phyloP scores from a whole-genome alignment of 2,888 invertebrate genomes.

The Drosophila fulvimacula region DNA sequence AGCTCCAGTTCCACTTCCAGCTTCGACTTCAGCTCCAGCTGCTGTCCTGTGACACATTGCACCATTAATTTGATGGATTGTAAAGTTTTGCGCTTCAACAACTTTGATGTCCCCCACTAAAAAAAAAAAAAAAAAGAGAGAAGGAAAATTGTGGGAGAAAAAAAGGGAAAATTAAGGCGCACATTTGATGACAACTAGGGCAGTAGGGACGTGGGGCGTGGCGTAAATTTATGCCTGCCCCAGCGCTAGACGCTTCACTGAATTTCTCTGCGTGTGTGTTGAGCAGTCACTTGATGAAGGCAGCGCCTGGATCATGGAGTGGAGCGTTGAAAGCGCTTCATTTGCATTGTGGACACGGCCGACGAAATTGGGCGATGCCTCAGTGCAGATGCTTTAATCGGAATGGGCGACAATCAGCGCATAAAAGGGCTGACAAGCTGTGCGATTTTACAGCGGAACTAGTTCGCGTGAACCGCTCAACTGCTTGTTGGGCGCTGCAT shows the following conservation, averaged over 20 bases:
- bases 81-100: constrained; percentile 77
- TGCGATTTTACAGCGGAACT: background rate
- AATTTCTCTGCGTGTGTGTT: constrained; percentile 63
- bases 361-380: constrained; percentile 59
- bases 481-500: background rate
- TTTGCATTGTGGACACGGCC: constrained; percentile 74
- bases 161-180: constrained; percentile 66
- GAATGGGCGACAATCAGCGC: constrained; percentile 39
- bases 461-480: background rate
- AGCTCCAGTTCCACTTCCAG: constrained; percentile 12
- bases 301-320: constrained; percentile 17
- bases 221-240: constrained; percentile 72
- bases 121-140: constrained; percentile 8
- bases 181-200: constrained; percentile 28
- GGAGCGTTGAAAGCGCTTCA: constrained; percentile 67
- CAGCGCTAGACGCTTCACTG: constrained; percentile 75
- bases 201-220: constrained; percentile 15
- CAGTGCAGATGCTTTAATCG: constrained; percentile 50
- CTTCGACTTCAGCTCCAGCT: constrained; percentile 16
- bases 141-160: constrained; percentile 55
- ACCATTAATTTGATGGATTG: constrained; percentile 81
- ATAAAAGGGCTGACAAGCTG: constrained; percentile 12
- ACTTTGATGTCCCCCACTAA: constrained; percentile 47
- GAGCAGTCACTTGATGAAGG: constrained; percentile 31
- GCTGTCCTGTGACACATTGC: constrained; percentile 75